phyloP scores from a whole-genome alignment of 2,888 invertebrate species.

The Dermolepida albohirtum region DNA sequence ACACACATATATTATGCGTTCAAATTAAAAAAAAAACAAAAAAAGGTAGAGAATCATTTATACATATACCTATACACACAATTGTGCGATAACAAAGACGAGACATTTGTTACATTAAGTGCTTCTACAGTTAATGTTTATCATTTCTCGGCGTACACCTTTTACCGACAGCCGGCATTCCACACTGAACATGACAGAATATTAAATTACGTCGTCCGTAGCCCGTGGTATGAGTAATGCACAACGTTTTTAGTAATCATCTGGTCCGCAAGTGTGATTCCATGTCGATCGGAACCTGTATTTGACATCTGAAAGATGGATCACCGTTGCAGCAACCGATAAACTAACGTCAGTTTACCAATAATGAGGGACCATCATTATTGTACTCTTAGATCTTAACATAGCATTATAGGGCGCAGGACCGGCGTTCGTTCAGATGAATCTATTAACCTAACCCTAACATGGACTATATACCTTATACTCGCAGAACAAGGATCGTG shows the following conservation, averaged over 20 bases:
- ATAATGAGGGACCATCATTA: conserved; percentile 44
- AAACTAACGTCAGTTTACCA: conserved; percentile 55
- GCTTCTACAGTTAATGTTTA: conserved; percentile 29
- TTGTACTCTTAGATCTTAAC: neutral
- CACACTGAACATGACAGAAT: conserved; percentile 2
- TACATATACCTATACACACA: neutral
- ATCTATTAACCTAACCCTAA: too few species aligned
- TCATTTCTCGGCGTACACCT: conserved; percentile 16
- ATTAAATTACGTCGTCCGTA: conserved; percentile 24
- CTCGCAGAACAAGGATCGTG: too few species aligned
- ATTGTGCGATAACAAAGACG: conserved; percentile 5
- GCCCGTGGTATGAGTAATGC: conserved; percentile 33
- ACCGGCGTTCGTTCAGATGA: too few species aligned
- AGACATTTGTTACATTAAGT: conserved; percentile 30
- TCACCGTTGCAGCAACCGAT: conserved; percentile 52
- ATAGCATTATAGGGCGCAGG: neutral
- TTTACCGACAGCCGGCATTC: conserved; percentile 6
- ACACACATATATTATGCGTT: conserved; percentile 4
- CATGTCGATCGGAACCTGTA: conserved; percentile 54
- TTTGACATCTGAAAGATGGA: conserved; percentile 58
- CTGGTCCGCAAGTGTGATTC: conserved; percentile 53
- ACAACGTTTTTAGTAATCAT: conserved; percentile 38
- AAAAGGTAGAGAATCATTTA: neutral
- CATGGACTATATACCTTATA: too few species aligned
- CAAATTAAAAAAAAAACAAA: neutral